Base-by-base conservation (phyloP, 1,140 invertebrate genomes). In the Micrasema longulum region DNA sequence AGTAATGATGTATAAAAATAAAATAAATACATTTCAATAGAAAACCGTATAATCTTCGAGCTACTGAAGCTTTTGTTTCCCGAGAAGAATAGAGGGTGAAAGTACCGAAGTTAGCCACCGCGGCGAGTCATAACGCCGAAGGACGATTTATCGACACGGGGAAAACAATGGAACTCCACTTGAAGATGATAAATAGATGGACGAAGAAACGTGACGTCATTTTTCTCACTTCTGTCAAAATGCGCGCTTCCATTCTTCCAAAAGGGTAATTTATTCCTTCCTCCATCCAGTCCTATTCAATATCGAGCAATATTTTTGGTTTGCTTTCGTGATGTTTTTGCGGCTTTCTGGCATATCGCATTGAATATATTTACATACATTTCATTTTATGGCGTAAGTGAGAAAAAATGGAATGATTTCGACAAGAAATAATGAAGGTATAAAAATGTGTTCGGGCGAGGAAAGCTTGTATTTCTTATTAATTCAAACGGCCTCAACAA, bases 361-460 rank as follows among this genome's bases (percentile, higher is more conserved):
- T 60, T 60, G 55, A 60, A 60, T 60, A 60, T 41, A 60, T 60
- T 60, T 60, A 60, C 55, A 60, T 60, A 38, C 55, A 41, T 60
- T 60, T 41, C 7, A 14, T 20, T 60, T 60, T 60, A 60, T 60
- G 18, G 35, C 20, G 26, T 53, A 26, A 53, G 52, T 23, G 35
- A 23, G 55, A 60, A 60, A 60, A 41, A 60, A 41, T 41, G 36
- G 22, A 60, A 60, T 60, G 55, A 38, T 38, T 60, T 38, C 16
- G 55, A 20, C 35, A 41, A 35, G 3, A 31, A 31, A 31, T 31
- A 31, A 31, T 31, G 26, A n/a, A 47, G n/a, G 16, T 5, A 47
- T 16, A 47, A 47, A 47, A n/a, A 47, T 6, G n/a, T 16, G 5
- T n/a, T 16, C n/a, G n/a, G n/a, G n/a, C n/a, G n/a, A n/a, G n/a